phyloP scores from a whole-genome alignment of 2,113 vertebrate genomes.

The Clarias batrachus region DNA sequence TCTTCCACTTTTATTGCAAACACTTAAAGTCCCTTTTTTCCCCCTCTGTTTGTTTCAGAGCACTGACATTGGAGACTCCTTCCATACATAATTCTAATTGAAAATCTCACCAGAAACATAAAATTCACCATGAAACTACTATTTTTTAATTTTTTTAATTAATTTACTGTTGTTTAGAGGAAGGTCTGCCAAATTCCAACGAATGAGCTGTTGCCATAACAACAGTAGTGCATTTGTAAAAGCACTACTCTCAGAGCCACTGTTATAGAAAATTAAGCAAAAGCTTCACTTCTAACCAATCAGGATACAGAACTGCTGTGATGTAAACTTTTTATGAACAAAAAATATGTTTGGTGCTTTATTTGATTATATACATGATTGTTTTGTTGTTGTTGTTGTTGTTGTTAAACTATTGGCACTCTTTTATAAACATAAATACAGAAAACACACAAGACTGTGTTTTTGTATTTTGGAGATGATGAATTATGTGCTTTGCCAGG shows the following conservation, averaged over 20 bases:
- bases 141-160: no score
- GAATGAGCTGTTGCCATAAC: neutral
- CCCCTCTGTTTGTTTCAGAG: neutral
- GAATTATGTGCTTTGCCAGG: neutral
- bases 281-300: neutral
- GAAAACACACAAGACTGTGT: no score
- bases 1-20: no score
- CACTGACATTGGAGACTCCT: neutral
- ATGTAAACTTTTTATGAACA: neutral
- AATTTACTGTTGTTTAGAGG: no score
- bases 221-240: no score
- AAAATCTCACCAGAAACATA: no score
- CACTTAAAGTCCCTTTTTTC: neutral
- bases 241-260: no score
- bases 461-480: neutral
- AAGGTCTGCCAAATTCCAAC: neutral
- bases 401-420: neutral
- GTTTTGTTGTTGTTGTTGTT: no score
- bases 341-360: neutral
- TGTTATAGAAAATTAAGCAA: neutral
- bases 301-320: neutral
- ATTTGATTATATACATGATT: neutral
- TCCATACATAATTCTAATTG: neutral
- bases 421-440: neutral
- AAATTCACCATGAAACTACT: no score